A percentile compares a stretch with the other conserved stretches of the same genome.
Conservation (phyloP, 2,888 invertebrate genomes). For the Cephus spinipes region DNA sequence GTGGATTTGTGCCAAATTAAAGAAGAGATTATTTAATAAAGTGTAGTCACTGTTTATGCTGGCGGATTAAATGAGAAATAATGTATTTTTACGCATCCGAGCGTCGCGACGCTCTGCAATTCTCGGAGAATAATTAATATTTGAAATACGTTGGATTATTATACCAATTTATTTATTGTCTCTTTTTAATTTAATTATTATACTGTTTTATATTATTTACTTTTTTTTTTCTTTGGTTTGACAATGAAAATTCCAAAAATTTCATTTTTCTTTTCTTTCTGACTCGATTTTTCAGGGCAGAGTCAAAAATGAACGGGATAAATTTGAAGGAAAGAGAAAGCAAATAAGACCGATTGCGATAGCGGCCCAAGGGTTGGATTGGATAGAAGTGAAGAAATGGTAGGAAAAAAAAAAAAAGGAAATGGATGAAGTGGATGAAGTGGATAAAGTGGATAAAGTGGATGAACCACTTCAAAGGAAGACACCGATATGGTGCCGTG, state of each 20-base stretch:
- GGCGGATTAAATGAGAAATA: background rate
- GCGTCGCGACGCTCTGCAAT: background rate
- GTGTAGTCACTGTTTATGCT: background rate
- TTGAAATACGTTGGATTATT: too few species aligned
- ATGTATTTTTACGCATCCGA: background rate
- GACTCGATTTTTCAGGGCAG: too few species aligned
- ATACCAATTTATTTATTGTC: too few species aligned
- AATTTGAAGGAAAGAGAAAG: too few species aligned
- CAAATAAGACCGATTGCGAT: too few species aligned
- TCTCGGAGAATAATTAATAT: too few species aligned
- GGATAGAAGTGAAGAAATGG: too few species aligned
- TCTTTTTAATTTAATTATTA: constrained; percentile 28
- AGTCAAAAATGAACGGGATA: too few species aligned
- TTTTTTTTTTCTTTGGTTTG: constrained; percentile 27
- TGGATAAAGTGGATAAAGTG: background rate
- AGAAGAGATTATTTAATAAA: constrained; percentile 1
- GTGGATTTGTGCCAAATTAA: constrained; percentile 6
- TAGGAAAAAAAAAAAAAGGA: too few species aligned
- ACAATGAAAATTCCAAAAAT: constrained; percentile 18
- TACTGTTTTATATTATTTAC: constrained; percentile 20
- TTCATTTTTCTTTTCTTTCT: too few species aligned
- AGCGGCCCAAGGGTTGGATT: too few species aligned
- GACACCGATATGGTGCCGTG: background rate
- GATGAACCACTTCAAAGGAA: constrained; percentile 1
- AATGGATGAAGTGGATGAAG: background rate